These are phyloP conservation scores for Bombus polaris DNA, from an alignment of 1,140 invertebrate genomes.

Conservation along the genomic window DNA sequence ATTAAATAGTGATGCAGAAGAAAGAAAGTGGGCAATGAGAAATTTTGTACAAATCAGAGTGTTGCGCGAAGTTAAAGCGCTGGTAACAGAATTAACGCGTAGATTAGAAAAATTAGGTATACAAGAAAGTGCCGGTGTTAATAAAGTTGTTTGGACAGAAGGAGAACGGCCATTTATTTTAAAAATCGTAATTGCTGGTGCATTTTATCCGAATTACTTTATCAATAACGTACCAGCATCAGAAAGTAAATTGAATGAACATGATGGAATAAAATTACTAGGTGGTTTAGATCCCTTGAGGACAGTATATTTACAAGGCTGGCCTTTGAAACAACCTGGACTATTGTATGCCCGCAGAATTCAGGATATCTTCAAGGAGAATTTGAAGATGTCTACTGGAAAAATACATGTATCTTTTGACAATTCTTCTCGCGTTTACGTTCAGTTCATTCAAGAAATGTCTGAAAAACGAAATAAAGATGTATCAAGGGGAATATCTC, in stretches of 20 bases:
- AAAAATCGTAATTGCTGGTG: slow-evolving; percentile 85
- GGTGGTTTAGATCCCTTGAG: slow-evolving; percentile 88
- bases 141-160: slow-evolving; percentile 78
- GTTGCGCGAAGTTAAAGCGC: slow-evolving; percentile 88
- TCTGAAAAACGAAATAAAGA: slow-evolving; percentile 66
- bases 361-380: slow-evolving; percentile 82
- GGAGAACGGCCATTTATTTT: slow-evolving; percentile 84
- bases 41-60: slow-evolving; percentile 89
- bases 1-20: slow-evolving; percentile 75
- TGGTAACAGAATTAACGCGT: slow-evolving; percentile 87
- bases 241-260: slow-evolving; percentile 83
- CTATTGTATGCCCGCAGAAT: slow-evolving; percentile 86
- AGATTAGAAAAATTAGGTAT: slow-evolving; percentile 85
- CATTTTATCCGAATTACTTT: slow-evolving; percentile 96
- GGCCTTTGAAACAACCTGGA: slow-evolving; percentile 88
- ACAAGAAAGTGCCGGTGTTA: slow-evolving; percentile 72
- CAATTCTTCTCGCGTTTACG: slow-evolving; percentile 83
- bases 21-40: slow-evolving; percentile 88
- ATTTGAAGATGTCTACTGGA: slow-evolving; percentile 69
- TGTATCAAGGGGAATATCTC: slow-evolving; percentile 85
- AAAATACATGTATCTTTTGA: slow-evolving; percentile 87
- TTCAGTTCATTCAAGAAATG: slow-evolving; percentile 83
- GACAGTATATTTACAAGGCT: slow-evolving; percentile 90
- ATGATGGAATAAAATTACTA: slow-evolving; percentile 85
- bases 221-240: slow-evolving; percentile 79